Evolutionary conservation across 2,113 vertebrate genomes (phyloP), one percentile per base, ranked within the genome.

Genomic region (Chionomys nivalis): DNA sequence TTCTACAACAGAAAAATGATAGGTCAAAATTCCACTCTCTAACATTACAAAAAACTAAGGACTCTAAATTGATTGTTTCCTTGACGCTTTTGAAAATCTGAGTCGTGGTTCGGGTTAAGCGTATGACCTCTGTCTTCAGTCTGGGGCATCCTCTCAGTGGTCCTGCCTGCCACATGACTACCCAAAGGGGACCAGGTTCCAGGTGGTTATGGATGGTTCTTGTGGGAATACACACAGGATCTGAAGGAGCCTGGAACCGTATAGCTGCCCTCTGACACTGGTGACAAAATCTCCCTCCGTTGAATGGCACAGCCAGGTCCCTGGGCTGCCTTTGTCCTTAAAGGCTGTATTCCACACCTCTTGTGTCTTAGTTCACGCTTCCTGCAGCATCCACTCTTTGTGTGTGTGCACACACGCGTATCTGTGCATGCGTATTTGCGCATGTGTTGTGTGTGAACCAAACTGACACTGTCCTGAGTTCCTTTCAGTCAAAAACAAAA

Each of bases 301-400:
- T 79, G 93, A 91, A 93, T 90, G 75, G 58, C 79, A 94, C 94
- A 96, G 91, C 75, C 97, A 93, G 95, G 44, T 13, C 70, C 76
- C 83, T 86, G 61, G 70, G n/a, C 89, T 90, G 87, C 86, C 90
- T 91, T 66, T 95, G 96, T 87, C 76, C 52, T 36, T 82, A 76
- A 89, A 81, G 42, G 81, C 36, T 44, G n/a, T 68, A 33, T 91
- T 82, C 8, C 9, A 8, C 61, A 49, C 66, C 70, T 70, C 86
- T 63, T 7, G 26, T 68, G 47, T 55, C 93, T 66, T 39, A 55
- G 87, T 63, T 82, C 89, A 42, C 87, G 73, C 83, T 47, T 77
- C 58, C 3, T 42, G 85, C 31, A 52, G 42, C 68, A 16, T 63
- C 31, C 17, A 11, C 6, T 44, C 19, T 90, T 24, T 87, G n/a